Percentiles rank a stretch among this genome's conserved stretches.
phyloP scores from a whole-genome alignment of 2,888 invertebrate species.

The Catonia carolina region DNA sequence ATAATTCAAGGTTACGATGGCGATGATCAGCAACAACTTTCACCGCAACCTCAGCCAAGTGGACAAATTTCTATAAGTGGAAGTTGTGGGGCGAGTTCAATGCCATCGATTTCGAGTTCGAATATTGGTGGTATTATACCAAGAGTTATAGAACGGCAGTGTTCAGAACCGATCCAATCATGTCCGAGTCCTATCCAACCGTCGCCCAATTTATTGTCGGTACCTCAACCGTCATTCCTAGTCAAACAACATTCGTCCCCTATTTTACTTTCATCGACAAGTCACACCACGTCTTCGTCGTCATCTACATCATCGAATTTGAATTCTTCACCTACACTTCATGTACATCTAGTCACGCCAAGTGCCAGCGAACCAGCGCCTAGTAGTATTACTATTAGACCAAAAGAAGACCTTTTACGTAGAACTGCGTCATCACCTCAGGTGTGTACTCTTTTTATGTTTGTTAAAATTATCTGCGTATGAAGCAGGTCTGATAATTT shows the following conservation, averaged over 20 bases:
- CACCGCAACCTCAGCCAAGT: no score
- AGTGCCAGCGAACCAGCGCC: neutral
- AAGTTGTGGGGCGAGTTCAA: neutral
- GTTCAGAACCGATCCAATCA: constrained; percentile 53
- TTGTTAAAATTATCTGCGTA: no score
- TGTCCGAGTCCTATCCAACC: constrained; percentile 46
- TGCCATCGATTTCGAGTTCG: neutral
- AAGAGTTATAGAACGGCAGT: constrained; percentile 48
- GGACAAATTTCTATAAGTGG: no score
- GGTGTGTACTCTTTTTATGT: constrained; percentile 43
- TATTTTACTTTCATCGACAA: constrained; percentile 53
- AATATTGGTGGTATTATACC: constrained; percentile 10
- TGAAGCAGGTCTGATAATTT: no score
- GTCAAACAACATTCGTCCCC: constrained; percentile 63
- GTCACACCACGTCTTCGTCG: constrained; percentile 36
- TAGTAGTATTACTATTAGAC: constrained; percentile 36
- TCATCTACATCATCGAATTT: constrained; percentile 8
- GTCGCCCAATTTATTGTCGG: constrained; percentile 27
- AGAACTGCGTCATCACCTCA: constrained; percentile 56
- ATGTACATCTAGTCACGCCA: constrained; percentile 30
- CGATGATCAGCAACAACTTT: no score
- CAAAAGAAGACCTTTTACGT: constrained; percentile 54
- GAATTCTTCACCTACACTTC: constrained; percentile 30
- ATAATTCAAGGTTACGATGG: neutral
- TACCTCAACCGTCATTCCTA: constrained; percentile 41